phyloP scores from a whole-genome alignment of 2,888 invertebrate genomes.

The Molorchus minor region DNA sequence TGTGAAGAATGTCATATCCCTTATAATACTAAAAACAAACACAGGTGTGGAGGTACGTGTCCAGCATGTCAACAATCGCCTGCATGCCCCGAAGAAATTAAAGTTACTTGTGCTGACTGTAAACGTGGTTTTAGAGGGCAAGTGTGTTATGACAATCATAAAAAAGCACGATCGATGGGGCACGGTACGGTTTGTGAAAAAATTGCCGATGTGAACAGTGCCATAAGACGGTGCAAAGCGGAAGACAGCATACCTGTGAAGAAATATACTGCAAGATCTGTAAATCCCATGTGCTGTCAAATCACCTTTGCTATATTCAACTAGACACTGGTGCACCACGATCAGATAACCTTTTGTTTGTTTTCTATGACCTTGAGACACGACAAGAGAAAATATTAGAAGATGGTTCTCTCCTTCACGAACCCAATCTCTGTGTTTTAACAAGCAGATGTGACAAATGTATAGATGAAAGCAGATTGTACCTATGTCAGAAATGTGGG shows the following conservation, averaged over 20 bases:
- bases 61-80: too few relatives aligned
- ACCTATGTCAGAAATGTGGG: neutral
- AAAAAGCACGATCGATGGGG: neutral
- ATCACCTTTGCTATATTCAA: neutral
- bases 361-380: too few relatives aligned
- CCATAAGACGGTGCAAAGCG: neutral
- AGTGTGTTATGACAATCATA: neutral
- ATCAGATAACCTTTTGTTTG: too few relatives aligned
- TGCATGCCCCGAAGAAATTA: too few relatives aligned
- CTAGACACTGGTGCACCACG: neutral
- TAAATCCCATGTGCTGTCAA: too few relatives aligned
- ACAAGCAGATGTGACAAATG: neutral
- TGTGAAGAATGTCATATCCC: too few relatives aligned
- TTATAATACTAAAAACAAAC: too few relatives aligned
- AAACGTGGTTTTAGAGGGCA: too few relatives aligned
- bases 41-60: too few relatives aligned
- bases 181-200: neutral
- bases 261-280: too few relatives aligned
- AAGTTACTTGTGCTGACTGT: too few relatives aligned
- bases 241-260: neutral
- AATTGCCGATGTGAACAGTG: neutral
- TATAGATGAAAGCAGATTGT: neutral
- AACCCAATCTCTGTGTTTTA: neutral
- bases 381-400: too few relatives aligned
- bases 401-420: neutral